phyloP scores from a whole-genome alignment of 1,140 invertebrate genomes.

The Probaryconus sp. region DNA sequence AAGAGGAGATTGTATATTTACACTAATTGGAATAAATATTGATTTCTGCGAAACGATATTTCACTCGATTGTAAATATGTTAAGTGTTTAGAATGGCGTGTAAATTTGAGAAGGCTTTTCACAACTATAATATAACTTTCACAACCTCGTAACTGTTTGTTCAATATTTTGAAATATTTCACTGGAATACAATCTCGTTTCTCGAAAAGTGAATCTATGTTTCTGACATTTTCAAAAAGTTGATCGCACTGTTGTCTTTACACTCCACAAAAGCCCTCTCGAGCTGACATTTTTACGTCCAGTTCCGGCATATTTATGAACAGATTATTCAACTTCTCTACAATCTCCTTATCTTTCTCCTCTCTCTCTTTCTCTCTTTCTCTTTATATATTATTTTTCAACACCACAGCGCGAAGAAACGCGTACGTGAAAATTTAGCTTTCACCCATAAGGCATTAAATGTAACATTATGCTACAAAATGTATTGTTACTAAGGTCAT shows the following conservation, averaged over 20 bases:
- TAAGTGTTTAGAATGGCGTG: conserved; percentile 42
- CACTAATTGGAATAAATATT: conserved; percentile 16
- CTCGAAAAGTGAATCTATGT: conserved; percentile 3
- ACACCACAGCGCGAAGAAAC: too few species aligned
- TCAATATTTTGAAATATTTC: conserved; percentile 41
- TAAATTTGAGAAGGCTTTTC: conserved; percentile 50
- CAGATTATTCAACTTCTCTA: conserved; percentile 44
- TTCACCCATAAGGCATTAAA: conserved; percentile 37
- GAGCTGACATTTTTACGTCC: conserved; percentile 31
- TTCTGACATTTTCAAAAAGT: conserved; percentile 50
- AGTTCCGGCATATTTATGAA: conserved; percentile 49
- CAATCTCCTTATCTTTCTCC: conserved; percentile 9
- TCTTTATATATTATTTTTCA: conserved; percentile 40
- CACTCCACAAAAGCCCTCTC: conserved; percentile 42
- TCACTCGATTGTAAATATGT: conserved; percentile 38
- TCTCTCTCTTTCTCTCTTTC: background rate
- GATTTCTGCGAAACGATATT: conserved; percentile 49
- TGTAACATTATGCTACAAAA: conserved; percentile 20
- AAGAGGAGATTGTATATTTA: background rate
- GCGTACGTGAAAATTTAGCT: conserved; percentile 45
- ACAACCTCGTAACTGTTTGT: conserved; percentile 48
- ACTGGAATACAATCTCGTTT: conserved; percentile 16
- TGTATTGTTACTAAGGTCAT: too few species aligned
- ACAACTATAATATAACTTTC: conserved; percentile 52
- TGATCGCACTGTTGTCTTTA: conserved; percentile 44